A percentile compares a stretch with the other conserved stretches of the same genome.
Conservation (phyloP, 2,888 invertebrate genomes). For the Venusia cambrica region DNA sequence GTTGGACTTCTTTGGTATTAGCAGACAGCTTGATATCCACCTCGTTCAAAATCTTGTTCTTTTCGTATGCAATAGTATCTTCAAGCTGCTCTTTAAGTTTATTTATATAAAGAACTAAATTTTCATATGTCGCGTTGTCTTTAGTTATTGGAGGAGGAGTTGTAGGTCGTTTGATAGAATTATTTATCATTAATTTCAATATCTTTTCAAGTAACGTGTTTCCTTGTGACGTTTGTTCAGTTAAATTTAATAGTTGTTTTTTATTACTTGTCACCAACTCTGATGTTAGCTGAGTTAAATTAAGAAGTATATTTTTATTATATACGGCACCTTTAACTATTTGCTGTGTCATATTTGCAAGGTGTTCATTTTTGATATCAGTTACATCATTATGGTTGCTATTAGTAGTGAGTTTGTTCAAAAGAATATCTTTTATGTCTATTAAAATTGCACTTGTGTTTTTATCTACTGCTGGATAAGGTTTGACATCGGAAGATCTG, state of each 20-base stretch:
- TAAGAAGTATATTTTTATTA: conserved; percentile 23
- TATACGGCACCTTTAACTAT: conserved; percentile 26
- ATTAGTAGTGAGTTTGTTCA: conserved; percentile 23
- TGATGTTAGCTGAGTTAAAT: conserved; percentile 26
- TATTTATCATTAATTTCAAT: conserved; percentile 19
- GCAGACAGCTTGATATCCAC: conserved; percentile 32
- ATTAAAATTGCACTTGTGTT: conserved; percentile 17
- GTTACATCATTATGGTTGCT: conserved; percentile 10
- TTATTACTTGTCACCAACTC: conserved; percentile 18
- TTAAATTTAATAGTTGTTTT: too few species aligned
- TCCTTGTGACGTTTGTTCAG: too few species aligned
- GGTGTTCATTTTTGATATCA: conserved; percentile 17
- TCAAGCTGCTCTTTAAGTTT: conserved; percentile 37
- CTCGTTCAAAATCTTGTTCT: conserved; percentile 36
- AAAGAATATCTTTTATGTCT: conserved; percentile 33
- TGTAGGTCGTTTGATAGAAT: conserved; percentile 13
- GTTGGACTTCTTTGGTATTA: conserved; percentile 18
- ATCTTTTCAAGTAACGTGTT: conserved; percentile 24
- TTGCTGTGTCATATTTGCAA: conserved; percentile 27
- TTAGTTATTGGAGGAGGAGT: conserved; percentile 21
- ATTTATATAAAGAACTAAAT: conserved; percentile 35
- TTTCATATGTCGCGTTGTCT: conserved; percentile 30
- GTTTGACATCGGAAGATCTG: conserved; percentile 1
- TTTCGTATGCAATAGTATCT: conserved; percentile 33
- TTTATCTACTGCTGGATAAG: not conserved